Base-by-base conservation (phyloP, 2,888 invertebrate genomes). In the Acronicta leporina region DNA sequence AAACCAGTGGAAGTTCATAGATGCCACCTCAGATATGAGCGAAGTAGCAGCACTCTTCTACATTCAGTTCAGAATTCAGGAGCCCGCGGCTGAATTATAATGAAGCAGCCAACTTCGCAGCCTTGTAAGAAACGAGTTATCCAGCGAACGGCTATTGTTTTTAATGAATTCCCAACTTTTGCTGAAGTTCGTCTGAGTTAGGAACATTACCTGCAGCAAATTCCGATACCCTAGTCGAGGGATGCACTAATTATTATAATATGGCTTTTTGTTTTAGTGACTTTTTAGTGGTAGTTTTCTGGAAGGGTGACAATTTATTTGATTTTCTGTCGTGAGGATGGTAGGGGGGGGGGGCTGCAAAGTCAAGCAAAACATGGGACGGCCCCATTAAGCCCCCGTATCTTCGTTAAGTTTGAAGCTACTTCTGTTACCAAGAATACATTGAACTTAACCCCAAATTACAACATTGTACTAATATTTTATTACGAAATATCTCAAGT, bases 141-240 rank as follows among this genome's bases (percentile, higher is more conserved):
- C 78, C 78, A 48, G 63, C 64, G 80, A 81, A 83, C 69, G 79
- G 77, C 85, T 83, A 86, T 87, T 89, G 87, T 87, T 88, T 86
- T 87, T 86, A 88, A 88, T 86, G 84, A 86, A 89, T 87, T 84
- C 79, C 64, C 73, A 83, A 84, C 80, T 82, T 87, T 80, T 65
- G 65, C 59, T 52, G 73, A 75, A 82, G 79, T 81, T 80, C 63
- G 70, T 45, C 63, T 38, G 56, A 77, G 78, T 76, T 77, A 68
- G 61, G 74, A 81, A 81, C 76, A 81, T 84, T 85, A 85, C 85
- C 87, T 85, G 82, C 80, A 79, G 80, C 77, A 81, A 85, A 85
- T 83, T 82, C 72, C 75, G 71, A 80, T 79, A 82, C 63, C 48
- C 48, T 47, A 59, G 58, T 75, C 63, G 54, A 58, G 53, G 41